Percentiles rank a stretch among this genome's conserved stretches.
Conservation (phyloP, 1,140 invertebrate genomes). For the Lepidostoma basale region DNA sequence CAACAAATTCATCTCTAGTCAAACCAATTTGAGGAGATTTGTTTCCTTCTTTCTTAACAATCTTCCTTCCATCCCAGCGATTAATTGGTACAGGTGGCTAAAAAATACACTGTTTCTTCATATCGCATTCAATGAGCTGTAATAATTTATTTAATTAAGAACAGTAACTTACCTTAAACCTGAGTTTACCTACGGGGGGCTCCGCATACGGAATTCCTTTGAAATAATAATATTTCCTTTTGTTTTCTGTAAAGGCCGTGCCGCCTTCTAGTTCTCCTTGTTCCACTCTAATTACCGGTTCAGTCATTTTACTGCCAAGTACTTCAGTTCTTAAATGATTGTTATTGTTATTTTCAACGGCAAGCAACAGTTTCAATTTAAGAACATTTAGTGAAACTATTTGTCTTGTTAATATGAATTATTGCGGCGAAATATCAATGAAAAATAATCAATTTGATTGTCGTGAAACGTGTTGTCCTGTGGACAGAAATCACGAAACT, state of each 20-base stretch:
- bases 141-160: neutral
- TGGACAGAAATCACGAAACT: too few species aligned
- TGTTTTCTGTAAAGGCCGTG: neutral
- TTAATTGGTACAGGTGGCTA: conserved; percentile 53
- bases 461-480: too few species aligned
- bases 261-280: conserved; percentile 28
- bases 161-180: conserved; percentile 37
- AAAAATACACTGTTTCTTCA: too few species aligned
- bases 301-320: conserved; percentile 10
- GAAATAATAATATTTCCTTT: conserved; percentile 15
- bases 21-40: conserved; percentile 51
- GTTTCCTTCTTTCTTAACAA: conserved; percentile 54
- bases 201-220: conserved; percentile 33
- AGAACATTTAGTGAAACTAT: too few species aligned
- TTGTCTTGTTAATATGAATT: too few species aligned
- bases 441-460: too few species aligned
- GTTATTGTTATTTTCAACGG: too few species aligned
- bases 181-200: conserved; percentile 28
- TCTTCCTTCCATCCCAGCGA: conserved; percentile 55
- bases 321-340: too few species aligned
- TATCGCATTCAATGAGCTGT: neutral
- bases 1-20: conserved; percentile 52
- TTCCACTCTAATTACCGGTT: conserved; percentile 8
- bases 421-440: too few species aligned
- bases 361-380: too few species aligned